These are phyloP conservation scores for Bothrops jararaca DNA, from an alignment of 2,113 vertebrate species.

Conservation along the genomic window DNA sequence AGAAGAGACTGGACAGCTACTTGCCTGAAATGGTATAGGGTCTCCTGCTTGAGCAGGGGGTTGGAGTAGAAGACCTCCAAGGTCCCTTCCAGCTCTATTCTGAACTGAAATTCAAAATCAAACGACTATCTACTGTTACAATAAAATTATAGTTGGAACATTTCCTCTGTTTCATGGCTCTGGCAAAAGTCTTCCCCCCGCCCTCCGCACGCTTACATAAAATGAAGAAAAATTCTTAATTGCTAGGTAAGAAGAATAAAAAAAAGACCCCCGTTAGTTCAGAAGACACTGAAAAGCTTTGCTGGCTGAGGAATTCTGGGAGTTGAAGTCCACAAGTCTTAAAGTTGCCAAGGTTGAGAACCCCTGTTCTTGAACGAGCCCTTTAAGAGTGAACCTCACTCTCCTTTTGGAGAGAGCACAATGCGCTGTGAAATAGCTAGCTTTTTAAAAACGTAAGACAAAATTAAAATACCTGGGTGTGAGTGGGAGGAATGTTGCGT, in stretches of 20 bases:
- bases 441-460: neutral
- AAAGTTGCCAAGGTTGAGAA: too few relatives aligned
- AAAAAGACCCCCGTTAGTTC: neutral
- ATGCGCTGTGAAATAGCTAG: neutral
- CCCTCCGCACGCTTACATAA: neutral
- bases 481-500: slow-evolving; percentile 95
- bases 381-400: neutral
- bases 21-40: neutral
- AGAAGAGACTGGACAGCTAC: neutral
- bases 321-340: too few relatives aligned
- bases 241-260: neutral
- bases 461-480: slow-evolving; percentile 87
- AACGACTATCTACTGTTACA: neutral
- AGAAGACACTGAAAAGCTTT: neutral
- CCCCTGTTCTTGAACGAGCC: neutral
- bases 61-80: neutral
- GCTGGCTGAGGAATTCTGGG: too few relatives aligned
- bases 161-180: neutral
- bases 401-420: neutral
- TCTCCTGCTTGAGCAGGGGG: too few relatives aligned
- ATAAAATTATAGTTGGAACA: neutral
- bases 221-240: neutral
- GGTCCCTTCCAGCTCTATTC: neutral
- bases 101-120: neutral
- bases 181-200: neutral